phyloP scores from a whole-genome alignment of 1,140 invertebrate species.

The Archegozetes longisetosus region DNA sequence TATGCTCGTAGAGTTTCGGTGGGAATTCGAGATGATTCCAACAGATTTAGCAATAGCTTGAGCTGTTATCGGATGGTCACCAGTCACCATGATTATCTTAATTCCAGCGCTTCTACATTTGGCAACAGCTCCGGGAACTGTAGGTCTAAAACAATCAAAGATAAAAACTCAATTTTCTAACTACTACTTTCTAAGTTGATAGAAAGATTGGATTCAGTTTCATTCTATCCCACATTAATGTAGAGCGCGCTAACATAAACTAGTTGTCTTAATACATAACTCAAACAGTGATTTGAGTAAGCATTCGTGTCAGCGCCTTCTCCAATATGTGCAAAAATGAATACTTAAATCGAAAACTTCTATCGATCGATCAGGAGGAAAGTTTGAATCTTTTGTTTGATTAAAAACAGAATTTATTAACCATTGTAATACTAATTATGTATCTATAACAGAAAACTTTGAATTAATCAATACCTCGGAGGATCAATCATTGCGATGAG shows the following conservation, averaged over 20 bases:
- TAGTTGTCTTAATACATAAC: neutral
- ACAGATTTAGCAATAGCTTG: slow-evolving; percentile 39
- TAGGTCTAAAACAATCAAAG: slow-evolving; percentile 40
- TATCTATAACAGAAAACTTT: no score
- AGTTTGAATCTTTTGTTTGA: slow-evolving; percentile 83
- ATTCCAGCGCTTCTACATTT: slow-evolving; percentile 28
- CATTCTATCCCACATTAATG: no score
- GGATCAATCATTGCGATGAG: slow-evolving; percentile 32
- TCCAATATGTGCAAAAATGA: no score
- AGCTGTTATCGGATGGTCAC: slow-evolving; percentile 23
- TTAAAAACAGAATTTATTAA: no score
- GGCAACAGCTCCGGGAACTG: slow-evolving; percentile 26
- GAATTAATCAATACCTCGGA: slow-evolving; percentile 24
- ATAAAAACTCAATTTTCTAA: neutral
- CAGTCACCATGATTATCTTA: slow-evolving; percentile 24
- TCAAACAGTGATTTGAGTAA: slow-evolving; percentile 71
- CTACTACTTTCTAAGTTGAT: no score
- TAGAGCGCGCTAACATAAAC: neutral
- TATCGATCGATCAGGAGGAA: slow-evolving; percentile 61
- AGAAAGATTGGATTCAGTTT: no score
- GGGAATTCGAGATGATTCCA: slow-evolving; percentile 34
- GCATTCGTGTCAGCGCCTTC: no score
- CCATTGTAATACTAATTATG: no score
- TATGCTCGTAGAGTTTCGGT: slow-evolving; percentile 71
- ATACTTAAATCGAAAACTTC: no score